Base-by-base conservation (phyloP, 2,113 vertebrate species). In the Chaetorhynchus papuensis region DNA sequence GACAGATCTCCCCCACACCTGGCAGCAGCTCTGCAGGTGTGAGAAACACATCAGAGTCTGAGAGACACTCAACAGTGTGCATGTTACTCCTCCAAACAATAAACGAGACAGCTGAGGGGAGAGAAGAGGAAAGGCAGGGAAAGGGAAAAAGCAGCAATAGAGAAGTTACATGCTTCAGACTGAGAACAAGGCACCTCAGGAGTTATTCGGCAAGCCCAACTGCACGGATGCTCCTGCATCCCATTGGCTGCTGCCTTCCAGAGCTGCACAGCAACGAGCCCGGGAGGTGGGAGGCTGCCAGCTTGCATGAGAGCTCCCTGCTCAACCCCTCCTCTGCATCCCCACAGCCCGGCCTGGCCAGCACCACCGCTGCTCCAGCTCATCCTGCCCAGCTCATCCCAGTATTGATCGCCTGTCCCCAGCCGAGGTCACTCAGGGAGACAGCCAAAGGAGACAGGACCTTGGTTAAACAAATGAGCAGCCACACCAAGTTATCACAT, bases 191-290 rank as follows among this genome's bases (percentile, higher is more conserved):
- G 78, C 69, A 89, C 47, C 66, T 74, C 7, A 1, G 80, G 93
- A 95, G 53, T 15, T 17, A 47, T 56, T 52, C 1, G 0, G 66
- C 0, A 1, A 93, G 72, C 90, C 74, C 72, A 63, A 21, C 14
- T 13, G 57, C 69, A 26, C 1, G 14, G 83, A 90, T 89, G 88
- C 92, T 93, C 6, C 0, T 21, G 82, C 39, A 61, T 33, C 18
- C 80, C 84, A 94, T 75, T 94, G 95, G 94, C 61, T 91, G 93
- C 79, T 0, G 64, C 89, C 85, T 87, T 42, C 53, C 91, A 92
- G 89, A 91, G 91, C 95, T 95, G 96, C 95, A 84, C 95, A 91
- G 96, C 97, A 96, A 95, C 54, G 16, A 83, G 86, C 90, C 50
- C 3, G 2, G 92, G 92, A 88, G 86, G 78, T 85, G 90, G 83